Conservation (phyloP, 2,888 invertebrate species). For the Cerastis rubricosa region DNA sequence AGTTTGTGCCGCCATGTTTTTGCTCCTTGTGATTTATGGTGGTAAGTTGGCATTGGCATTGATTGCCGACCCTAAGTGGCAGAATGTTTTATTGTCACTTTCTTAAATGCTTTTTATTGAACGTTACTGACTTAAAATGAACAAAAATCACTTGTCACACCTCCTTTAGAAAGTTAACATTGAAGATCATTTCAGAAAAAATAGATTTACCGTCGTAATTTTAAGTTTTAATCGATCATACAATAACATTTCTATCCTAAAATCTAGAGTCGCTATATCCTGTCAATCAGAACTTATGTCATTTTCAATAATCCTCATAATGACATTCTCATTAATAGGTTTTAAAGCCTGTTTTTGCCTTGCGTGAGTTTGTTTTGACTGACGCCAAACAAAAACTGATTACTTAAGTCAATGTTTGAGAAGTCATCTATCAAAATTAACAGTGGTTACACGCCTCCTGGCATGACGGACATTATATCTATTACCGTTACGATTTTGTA, state of each 20-base stretch:
- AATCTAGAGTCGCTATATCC: constrained; percentile 6
- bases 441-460: constrained; percentile 74
- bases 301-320: constrained; percentile 24
- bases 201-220: background rate
- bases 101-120: constrained; percentile 26
- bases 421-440: constrained; percentile 83
- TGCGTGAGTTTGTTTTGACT: constrained; percentile 48
- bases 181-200: background rate
- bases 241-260: background rate
- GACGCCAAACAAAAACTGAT: constrained; percentile 45
- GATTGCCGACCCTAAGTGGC: background rate
- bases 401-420: constrained; percentile 57
- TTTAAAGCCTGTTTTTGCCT: constrained; percentile 25
- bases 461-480: constrained; percentile 60
- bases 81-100: constrained; percentile 36
- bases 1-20: constrained; percentile 32
- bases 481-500: constrained; percentile 73
- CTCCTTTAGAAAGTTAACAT: constrained; percentile 5
- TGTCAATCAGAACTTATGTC: background rate
- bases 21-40: constrained; percentile 19
- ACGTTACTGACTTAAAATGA: background rate
- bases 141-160: background rate
- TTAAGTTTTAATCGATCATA: background rate
- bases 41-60: background rate
- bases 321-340: constrained; percentile 41